Conservation (phyloP, 2,797 vertebrate genomes). For the Eulemur albifrons region DNA sequence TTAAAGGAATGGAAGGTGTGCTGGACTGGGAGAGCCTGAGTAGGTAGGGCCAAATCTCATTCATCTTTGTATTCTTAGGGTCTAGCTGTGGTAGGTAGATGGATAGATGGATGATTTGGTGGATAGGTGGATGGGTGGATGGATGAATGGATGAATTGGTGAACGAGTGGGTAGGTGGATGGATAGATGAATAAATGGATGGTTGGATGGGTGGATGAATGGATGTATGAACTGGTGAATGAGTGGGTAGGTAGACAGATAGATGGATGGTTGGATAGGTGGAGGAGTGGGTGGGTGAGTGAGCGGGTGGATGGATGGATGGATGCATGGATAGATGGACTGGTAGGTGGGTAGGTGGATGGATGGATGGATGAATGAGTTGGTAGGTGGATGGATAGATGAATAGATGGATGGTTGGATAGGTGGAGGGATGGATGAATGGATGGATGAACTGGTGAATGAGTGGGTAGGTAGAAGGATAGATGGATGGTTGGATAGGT, state of each 20-base stretch:
- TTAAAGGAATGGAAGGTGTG: not conserved
- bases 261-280: not conserved
- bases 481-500: not conserved
- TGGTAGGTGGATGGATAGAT: not conserved
- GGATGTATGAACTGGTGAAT: too few species aligned
- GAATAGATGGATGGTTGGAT: too few species aligned
- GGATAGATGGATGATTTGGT: not conserved
- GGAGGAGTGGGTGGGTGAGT: not conserved
- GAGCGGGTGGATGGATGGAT: too few species aligned
- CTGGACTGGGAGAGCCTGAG: not conserved
- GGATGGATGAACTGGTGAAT: not conserved
- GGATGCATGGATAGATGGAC: not conserved
- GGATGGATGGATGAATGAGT: too few species aligned
- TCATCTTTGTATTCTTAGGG: not conserved
- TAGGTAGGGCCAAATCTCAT: not conserved
- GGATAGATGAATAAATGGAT: too few species aligned
- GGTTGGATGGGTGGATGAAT: too few species aligned
- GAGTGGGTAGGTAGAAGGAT: too few species aligned
- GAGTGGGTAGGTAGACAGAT: not conserved
- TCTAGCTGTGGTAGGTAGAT: not conserved
- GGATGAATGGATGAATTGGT: too few species aligned
- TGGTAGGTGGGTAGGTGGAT: too few species aligned
- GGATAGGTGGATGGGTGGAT: too few species aligned
- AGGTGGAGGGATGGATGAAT: too few species aligned
- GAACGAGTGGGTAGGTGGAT: too few species aligned